A percentile compares a stretch with the other conserved stretches of the same genome.
Evolutionary conservation across 2,113 vertebrate species (phyloP).

Genomic region (Chascanopsetta lugubris): DNA sequence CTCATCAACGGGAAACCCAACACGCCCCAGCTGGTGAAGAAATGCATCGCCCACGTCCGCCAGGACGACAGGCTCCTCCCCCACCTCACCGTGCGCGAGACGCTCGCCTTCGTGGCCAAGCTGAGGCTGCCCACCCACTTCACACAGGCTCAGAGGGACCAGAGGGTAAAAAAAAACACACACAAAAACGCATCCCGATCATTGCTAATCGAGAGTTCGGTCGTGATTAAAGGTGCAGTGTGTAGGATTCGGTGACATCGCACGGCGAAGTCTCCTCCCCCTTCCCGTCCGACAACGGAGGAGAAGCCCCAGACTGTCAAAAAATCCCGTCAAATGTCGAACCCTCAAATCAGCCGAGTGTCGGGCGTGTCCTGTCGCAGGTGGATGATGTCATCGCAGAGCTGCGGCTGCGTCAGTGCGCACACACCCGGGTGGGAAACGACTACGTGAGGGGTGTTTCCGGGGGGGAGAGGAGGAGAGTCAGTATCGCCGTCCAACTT

Average conservation of each 20-base stretch:
- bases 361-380: slow-evolving; percentile 67
- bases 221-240: too few relatives aligned
- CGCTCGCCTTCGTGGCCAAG: slow-evolving; percentile 88
- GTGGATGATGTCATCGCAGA: slow-evolving; percentile 96
- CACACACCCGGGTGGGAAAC: slow-evolving; percentile 91
- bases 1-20: slow-evolving; percentile 86
- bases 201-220: too few relatives aligned
- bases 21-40: slow-evolving; percentile 87
- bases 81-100: slow-evolving; percentile 93
- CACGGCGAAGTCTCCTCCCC: neutral
- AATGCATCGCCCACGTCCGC: slow-evolving; percentile 89
- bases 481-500: slow-evolving; percentile 94
- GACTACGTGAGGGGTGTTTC: slow-evolving; percentile 88
- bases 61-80: slow-evolving; percentile 94
- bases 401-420: slow-evolving; percentile 91
- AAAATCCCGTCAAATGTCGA: neutral
- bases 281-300: too few relatives aligned
- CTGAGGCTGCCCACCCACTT: slow-evolving; percentile 90
- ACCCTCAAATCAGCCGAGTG: too few relatives aligned
- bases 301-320: neutral
- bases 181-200: too few relatives aligned
- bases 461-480: slow-evolving; percentile 91
- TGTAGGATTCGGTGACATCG: too few relatives aligned
- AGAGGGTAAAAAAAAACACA: slow-evolving; percentile 83
- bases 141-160: slow-evolving; percentile 88